These are phyloP conservation scores for Polyploca ridens DNA, from an alignment of 2,888 invertebrate species.

Conservation along the genomic window DNA sequence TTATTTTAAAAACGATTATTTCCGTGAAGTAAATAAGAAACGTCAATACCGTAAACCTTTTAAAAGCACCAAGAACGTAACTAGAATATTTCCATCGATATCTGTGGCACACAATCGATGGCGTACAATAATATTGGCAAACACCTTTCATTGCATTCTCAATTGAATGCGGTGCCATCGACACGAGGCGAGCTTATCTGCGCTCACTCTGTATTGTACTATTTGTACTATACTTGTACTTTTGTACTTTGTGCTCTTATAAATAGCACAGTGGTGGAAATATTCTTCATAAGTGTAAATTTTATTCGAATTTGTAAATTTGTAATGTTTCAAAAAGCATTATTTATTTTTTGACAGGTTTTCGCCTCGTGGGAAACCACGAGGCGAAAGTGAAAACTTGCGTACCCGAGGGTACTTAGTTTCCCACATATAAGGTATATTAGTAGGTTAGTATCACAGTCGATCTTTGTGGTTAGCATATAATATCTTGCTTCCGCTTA, in stretches of 20 bases:
- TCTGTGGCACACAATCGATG: neutral
- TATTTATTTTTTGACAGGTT: no score
- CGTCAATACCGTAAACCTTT: neutral
- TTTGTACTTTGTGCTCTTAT: neutral
- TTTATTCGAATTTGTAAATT: neutral
- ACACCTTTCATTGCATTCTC: constrained; percentile 19
- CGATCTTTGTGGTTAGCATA: no score
- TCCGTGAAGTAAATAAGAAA: no score
- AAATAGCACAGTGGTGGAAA: neutral
- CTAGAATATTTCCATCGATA: neutral
- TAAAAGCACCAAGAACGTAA: neutral
- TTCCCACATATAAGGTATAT: no score
- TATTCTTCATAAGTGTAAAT: neutral
- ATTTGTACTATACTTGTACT: constrained; percentile 4
- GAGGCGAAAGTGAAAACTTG: no score
- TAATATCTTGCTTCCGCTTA: no score
- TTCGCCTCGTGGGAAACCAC: no score
- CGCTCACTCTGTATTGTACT: neutral
- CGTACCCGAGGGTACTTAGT: no score
- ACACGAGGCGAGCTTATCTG: constrained; percentile 27
- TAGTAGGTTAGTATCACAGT: no score
- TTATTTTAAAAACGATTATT: no score
- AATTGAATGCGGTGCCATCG: constrained; percentile 25
- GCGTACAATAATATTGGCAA: constrained; percentile 21
- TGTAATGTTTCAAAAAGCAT: no score